phyloP scores from a whole-genome alignment of 2,113 vertebrate species.

The Lagopus leucura region DNA sequence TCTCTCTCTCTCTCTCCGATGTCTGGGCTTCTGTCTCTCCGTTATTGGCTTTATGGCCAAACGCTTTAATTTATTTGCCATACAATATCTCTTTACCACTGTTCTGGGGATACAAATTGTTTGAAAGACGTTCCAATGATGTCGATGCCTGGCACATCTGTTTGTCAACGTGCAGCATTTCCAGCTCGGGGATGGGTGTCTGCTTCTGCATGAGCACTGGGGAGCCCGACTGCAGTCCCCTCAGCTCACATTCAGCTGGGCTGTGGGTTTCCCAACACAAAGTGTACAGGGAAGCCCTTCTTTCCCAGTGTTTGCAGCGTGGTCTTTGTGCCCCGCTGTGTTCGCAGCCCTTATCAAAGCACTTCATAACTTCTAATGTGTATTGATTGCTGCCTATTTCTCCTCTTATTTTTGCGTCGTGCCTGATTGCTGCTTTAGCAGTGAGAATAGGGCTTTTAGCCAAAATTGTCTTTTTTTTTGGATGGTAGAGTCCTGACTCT shows the following conservation, averaged over 20 bases:
- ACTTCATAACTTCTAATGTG: slow-evolving; percentile 56
- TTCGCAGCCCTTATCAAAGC: slow-evolving; percentile 60
- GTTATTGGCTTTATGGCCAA: slow-evolving; percentile 17
- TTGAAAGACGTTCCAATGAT: neutral
- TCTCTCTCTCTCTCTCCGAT: neutral
- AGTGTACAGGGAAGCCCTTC: neutral
- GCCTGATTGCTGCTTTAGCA: slow-evolving; percentile 68
- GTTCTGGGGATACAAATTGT: slow-evolving; percentile 61
- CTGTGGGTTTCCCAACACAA: neutral
- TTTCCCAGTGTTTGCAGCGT: accelerated
- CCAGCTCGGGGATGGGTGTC: neutral
- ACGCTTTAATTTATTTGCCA: slow-evolving; percentile 67
- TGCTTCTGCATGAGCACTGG: neutral
- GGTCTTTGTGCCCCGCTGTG: neutral
- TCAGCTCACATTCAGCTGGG: neutral
- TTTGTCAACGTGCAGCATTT: neutral
- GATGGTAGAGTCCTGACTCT: slow-evolving; percentile 61
- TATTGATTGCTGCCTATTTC: slow-evolving; percentile 67
- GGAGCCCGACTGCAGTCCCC: neutral
- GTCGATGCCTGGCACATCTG: slow-evolving; percentile 40
- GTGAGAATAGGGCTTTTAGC: slow-evolving; percentile 68
- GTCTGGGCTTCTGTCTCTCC: neutral
- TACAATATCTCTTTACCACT: slow-evolving; percentile 33
- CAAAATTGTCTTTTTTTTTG: slow-evolving; percentile 63
- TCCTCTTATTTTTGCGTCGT: slow-evolving; percentile 58